Evolutionary conservation across 2,113 vertebrate genomes (phyloP).

Genomic region (Litocranius walleri): DNA sequence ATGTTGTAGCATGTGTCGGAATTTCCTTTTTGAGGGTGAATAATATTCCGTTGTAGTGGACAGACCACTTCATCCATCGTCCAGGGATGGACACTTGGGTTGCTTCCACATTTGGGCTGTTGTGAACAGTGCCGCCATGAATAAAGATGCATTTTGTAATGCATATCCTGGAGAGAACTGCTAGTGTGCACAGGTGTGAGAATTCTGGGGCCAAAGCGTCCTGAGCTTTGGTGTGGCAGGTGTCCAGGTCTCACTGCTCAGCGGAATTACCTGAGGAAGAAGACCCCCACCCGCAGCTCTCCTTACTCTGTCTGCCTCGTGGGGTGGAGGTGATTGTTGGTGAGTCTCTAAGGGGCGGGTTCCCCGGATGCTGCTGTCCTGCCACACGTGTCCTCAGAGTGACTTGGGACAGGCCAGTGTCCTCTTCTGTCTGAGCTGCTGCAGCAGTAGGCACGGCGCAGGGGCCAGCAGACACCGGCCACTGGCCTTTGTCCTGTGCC

Average conservation of each 20-base stretch:
- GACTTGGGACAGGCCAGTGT: neutral
- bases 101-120: neutral
- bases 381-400: neutral
- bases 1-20: rapidly evolving
- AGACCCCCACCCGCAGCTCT: rapidly evolving
- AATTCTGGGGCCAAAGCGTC: too few species aligned
- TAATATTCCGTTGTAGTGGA: rapidly evolving
- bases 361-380: neutral
- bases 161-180: rapidly evolving
- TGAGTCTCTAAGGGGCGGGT: neutral
- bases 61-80: rapidly evolving
- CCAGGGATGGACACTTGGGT: rapidly evolving
- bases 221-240: neutral
- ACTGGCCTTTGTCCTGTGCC: neutral
- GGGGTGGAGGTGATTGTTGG: neutral
- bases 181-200: rapidly evolving
- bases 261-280: neutral
- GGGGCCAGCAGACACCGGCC: rapidly evolving
- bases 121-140: rapidly evolving
- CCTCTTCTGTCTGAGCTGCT: neutral
- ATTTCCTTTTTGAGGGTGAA: neutral
- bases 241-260: neutral
- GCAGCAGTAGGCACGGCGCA: rapidly evolving
- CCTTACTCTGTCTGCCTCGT: neutral
- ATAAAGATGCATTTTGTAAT: too few species aligned